These are phyloP conservation scores for Baryphthengus martii DNA, from an alignment of 2,113 vertebrate genomes.

Conservation along the genomic window DNA sequence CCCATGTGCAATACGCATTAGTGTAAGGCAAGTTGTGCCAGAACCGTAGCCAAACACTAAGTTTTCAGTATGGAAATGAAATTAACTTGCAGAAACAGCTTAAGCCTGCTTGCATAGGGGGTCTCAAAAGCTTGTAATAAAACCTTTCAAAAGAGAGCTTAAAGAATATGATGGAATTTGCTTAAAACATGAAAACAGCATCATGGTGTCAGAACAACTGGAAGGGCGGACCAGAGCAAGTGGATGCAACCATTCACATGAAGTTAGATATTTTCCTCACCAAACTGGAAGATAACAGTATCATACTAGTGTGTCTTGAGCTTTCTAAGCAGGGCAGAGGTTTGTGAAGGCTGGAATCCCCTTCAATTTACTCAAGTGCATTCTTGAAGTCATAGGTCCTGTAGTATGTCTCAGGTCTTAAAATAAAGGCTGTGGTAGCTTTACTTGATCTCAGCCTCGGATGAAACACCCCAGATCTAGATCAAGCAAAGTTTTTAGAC, in stretches of 20 bases:
- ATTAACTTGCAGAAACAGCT: neutral
- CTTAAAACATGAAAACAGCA: neutral
- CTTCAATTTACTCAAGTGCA: neutral
- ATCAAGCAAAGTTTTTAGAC: neutral
- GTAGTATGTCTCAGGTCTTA: neutral
- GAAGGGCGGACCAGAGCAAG: neutral
- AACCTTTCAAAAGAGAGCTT: neutral
- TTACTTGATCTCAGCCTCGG: neutral
- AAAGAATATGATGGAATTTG: neutral
- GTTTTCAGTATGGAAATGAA: neutral
- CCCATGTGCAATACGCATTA: conserved; percentile 22
- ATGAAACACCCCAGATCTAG: neutral
- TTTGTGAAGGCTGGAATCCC: neutral
- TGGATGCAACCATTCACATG: neutral
- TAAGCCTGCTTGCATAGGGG: neutral
- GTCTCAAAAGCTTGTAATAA: neutral
- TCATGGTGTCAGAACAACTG: neutral
- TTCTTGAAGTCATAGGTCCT: neutral
- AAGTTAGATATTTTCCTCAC: neutral
- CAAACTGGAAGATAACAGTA: neutral
- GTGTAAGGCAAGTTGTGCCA: neutral
- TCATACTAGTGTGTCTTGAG: neutral
- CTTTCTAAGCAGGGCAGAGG: neutral
- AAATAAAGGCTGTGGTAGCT: neutral
- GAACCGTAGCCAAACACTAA: neutral